Base-by-base conservation (phyloP, 2,113 vertebrate genomes). In the Cepphus grylle region DNA sequence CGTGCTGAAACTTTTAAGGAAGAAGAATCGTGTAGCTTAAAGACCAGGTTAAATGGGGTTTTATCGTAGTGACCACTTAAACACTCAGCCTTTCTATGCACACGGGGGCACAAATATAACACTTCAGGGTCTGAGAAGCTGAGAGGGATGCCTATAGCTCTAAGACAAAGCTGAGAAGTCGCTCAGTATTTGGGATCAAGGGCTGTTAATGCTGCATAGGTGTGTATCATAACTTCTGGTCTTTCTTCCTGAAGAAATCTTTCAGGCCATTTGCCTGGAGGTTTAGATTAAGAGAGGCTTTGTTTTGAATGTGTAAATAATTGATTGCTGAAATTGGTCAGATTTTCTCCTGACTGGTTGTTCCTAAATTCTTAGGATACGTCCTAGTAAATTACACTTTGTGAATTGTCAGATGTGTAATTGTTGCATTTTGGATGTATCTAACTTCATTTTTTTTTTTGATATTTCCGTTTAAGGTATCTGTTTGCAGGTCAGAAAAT, bases 401-500 rank as follows among this genome's bases (percentile, higher is more conserved):
- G 98, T 98, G 98, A 98, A 98, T 98, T 98, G 98, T 98, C 97
- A 97, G 97, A 98, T 98, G 98, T 98, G 98, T 98, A 98, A 98
- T 98, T 97, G 97, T 98, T 98, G 97, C 98, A 98, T 98, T 98
- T 98, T 98, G 97, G 98, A 98, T 98, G 98, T 98, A 98, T 97
- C 97, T 98, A 98, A 97, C 98, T 98, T 98, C 97, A 76, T 98
- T 97, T 98, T 97, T 98, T 96, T 96, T 97, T 90, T 86, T 67
- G 96, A 95, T 84, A 98, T 98, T 98, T 98, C 98, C 98, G 58
- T 98, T 98, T 98, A 98, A 98, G 98, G 98, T 99, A 99, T 99
- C 99, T 99, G 99, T 99, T 99, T 99, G 99, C 99, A 99, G 99
- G 99, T 99, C 98, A 99, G 99, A 99, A 99, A 99, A 98, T 98